Percentiles rank a stretch among this genome's conserved stretches.
Evolutionary conservation across 2,113 vertebrate genomes (phyloP).

Genomic region (Lota lota): DNA sequence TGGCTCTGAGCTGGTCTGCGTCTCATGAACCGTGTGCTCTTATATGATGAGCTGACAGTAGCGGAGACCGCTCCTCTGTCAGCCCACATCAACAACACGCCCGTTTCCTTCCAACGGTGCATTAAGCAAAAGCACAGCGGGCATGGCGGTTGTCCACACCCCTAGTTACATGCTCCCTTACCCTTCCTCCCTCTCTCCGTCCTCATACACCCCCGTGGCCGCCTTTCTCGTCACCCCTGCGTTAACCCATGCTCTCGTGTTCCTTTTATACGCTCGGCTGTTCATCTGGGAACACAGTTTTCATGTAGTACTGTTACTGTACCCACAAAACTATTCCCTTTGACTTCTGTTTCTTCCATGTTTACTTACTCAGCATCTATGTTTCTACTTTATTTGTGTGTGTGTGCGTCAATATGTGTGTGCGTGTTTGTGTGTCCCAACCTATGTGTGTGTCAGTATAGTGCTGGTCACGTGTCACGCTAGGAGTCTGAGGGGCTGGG

Average conservation of each 20-base stretch:
- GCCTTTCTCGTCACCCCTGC: slow-evolving; percentile 24
- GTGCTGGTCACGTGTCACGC: too few species aligned
- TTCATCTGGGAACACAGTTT: too few species aligned
- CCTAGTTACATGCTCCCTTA: slow-evolving; percentile 2
- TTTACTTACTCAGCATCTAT: background rate
- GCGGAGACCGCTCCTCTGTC: slow-evolving; percentile 3
- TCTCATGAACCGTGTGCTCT: slow-evolving; percentile 2
- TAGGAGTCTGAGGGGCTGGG: too few species aligned
- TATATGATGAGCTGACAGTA: slow-evolving; percentile 1
- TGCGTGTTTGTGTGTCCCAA: background rate
- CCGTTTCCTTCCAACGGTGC: slow-evolving; percentile 20
- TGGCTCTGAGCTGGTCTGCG: background rate
- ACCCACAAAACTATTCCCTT: slow-evolving; percentile 30
- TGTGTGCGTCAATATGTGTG: background rate
- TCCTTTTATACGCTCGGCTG: too few species aligned
- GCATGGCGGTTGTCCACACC: background rate
- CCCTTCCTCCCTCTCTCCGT: background rate
- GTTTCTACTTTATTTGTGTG: background rate
- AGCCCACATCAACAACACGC: slow-evolving; percentile 18
- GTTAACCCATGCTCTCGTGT: background rate
- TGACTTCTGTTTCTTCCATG: background rate
- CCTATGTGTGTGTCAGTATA: background rate
- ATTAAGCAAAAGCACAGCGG: background rate
- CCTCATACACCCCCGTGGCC: background rate
- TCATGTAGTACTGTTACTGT: slow-evolving; percentile 18